phyloP scores from a whole-genome alignment of 2,888 invertebrate genomes.

The Pterostichus madidus region DNA sequence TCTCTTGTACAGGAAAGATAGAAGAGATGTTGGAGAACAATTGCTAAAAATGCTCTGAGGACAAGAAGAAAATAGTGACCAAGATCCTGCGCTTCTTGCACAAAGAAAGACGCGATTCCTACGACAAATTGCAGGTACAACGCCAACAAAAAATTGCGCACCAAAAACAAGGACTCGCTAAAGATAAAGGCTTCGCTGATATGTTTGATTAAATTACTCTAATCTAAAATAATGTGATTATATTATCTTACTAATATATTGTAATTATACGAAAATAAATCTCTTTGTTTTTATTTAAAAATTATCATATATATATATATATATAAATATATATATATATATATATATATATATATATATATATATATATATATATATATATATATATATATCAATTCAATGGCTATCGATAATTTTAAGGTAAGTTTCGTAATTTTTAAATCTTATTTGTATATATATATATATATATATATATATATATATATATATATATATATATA shows the following conservation, averaged over 20 bases:
- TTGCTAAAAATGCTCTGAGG: slow-evolving; percentile 84
- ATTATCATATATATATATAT: too few relatives aligned
- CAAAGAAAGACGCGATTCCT: too few relatives aligned
- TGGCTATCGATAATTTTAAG: too few relatives aligned
- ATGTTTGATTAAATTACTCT: slow-evolving; percentile 11
- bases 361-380: too few relatives aligned
- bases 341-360: too few relatives aligned
- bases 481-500: too few relatives aligned
- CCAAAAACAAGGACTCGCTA: slow-evolving; percentile 79
- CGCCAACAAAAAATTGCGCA: slow-evolving; percentile 82
- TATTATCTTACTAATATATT: slow-evolving; percentile 10
- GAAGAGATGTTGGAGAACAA: slow-evolving; percentile 86
- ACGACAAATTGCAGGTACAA: too few relatives aligned
- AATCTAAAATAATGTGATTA: background rate
- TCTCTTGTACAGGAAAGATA: slow-evolving; percentile 78
- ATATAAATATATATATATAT: too few relatives aligned
- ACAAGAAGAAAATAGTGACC: slow-evolving; percentile 82
- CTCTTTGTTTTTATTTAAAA: slow-evolving; percentile 4
- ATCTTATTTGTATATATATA: too few relatives aligned
- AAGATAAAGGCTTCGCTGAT: slow-evolving; percentile 45
- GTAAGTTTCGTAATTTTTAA: too few relatives aligned
- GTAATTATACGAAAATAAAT: slow-evolving; percentile 14
- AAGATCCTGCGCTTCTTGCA: slow-evolving; percentile 80
- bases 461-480: too few relatives aligned
- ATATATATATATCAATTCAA: too few relatives aligned